Base-by-base conservation (phyloP, 2,888 invertebrate species). In the Pachymerium ferrugineum region DNA sequence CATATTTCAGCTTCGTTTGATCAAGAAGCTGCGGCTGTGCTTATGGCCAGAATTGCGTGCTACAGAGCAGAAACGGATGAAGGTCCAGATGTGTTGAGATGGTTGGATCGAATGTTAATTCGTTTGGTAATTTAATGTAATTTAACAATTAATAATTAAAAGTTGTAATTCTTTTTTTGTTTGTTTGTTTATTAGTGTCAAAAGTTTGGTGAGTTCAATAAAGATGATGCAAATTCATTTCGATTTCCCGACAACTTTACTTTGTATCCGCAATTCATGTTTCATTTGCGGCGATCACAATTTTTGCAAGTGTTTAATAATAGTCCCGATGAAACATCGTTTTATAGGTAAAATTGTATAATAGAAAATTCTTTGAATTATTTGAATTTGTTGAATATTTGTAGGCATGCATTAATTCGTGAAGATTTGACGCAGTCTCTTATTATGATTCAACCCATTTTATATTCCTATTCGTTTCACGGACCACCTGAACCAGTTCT, bases 281-380 rank as follows among this genome's bases (percentile, higher is more conserved):
- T 98, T 84, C 99, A 99, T 82, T 85, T 99, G 80, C 88, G 99
- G 62, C 88, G 99, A 78, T 99, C 98, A 29, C 99, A 98, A 85
- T 99, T 99, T 85, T 87, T 99, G 77, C 98, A 98, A 86, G 98
- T 99, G 68, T 99, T 99, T 85, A 99, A 99, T 85, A 99, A 99
- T 86, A 97, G 97, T 47, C 99, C 99, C 0, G 99, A 99, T 84
- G 99, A 99, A 86, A 99, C 98, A 14, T 95, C 97, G 25, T 99
- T 95, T 86, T 99, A 99, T 83, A 90, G 95, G 90, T 91, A 79
- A 77, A 73, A 33, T 28, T 69, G 8, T 69, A 12, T n/a, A n/a
- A n/a, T n/a, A n/a, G n/a, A n/a, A n/a, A n/a, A n/a, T n/a, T n/a
- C n/a, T n/a, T n/a, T n/a, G n/a, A 35, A n/a, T n/a, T n/a, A n/a